phyloP scores from a whole-genome alignment of 1,140 invertebrate genomes.

The Drosophila ficusphila region DNA sequence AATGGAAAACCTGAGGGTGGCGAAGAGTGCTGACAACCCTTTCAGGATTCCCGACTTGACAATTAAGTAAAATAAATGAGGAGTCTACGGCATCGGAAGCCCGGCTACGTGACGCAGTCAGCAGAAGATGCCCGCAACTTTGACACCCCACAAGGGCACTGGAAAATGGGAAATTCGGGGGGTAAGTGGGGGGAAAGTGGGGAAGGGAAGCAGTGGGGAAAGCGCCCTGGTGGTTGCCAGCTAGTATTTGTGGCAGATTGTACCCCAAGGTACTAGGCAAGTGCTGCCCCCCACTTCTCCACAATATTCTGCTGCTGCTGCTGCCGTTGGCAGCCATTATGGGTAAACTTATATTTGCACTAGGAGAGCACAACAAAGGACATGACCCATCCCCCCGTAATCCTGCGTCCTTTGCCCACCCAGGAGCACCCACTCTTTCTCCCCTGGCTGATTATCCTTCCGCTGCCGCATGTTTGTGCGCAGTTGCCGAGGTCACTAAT shows the following conservation, averaged over 20 bases:
- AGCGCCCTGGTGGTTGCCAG: slow-evolving; percentile 31
- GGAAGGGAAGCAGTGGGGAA: neutral
- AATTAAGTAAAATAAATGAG: slow-evolving; percentile 83
- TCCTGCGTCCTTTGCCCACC: too few relatives aligned
- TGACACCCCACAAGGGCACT: slow-evolving; percentile 49
- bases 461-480: slow-evolving; percentile 67
- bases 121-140: slow-evolving; percentile 71
- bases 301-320: neutral
- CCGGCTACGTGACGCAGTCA: slow-evolving; percentile 63
- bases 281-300: slow-evolving; percentile 17
- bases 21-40: slow-evolving; percentile 68
- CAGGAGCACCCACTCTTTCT: slow-evolving; percentile 3
- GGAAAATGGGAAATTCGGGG: slow-evolving; percentile 12
- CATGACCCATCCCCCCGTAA: neutral
- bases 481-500: slow-evolving; percentile 82
- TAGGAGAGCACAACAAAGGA: slow-evolving; percentile 75
- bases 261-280: slow-evolving; percentile 72
- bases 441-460: slow-evolving; percentile 33
- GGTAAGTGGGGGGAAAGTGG: neutral
- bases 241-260: slow-evolving; percentile 76
- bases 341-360: slow-evolving; percentile 79
- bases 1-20: neutral
- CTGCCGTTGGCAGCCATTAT: slow-evolving; percentile 76
- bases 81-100: slow-evolving; percentile 50
- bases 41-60: slow-evolving; percentile 76